phyloP scores from a whole-genome alignment of 2,113 vertebrate species.

The Pongo abelii region DNA sequence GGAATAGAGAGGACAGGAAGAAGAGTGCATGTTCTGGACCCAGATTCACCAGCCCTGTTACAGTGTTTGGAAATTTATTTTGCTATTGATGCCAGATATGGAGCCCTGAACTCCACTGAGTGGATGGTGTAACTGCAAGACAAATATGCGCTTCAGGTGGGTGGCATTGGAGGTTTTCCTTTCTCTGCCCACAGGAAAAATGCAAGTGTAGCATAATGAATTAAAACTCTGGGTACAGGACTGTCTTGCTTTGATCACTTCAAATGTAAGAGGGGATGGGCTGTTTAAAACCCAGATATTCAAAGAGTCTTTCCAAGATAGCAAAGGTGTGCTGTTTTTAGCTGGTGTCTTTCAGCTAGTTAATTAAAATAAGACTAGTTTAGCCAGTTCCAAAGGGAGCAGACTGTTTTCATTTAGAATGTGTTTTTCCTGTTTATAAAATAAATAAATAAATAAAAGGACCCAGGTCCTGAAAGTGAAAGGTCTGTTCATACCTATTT shows the following conservation, averaged over 20 bases:
- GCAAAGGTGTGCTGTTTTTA: background rate
- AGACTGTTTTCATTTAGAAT: background rate
- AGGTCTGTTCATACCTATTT: background rate
- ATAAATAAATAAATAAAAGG: background rate
- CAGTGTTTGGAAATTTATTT: background rate
- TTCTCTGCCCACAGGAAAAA: background rate
- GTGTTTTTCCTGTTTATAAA: slow-evolving; percentile 10
- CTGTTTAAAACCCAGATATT: background rate
- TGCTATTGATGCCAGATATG: background rate
- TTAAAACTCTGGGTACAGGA: background rate
- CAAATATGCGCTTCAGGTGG: background rate
- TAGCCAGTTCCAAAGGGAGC: background rate
- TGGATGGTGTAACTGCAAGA: background rate
- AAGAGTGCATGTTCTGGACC: background rate
- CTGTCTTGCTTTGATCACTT: background rate
- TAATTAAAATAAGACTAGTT: slow-evolving; percentile 27
- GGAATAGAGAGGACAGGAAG: background rate
- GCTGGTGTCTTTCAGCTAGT: background rate
- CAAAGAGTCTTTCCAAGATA: background rate
- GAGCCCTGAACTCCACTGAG: background rate
- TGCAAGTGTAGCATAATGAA: background rate
- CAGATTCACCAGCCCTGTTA: background rate
- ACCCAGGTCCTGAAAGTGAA: background rate
- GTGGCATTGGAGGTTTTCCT: background rate
- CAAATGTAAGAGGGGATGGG: background rate